Evolutionary conservation across 1,140 invertebrate species (phyloP).

Genomic region (Ylistrum balloti): DNA sequence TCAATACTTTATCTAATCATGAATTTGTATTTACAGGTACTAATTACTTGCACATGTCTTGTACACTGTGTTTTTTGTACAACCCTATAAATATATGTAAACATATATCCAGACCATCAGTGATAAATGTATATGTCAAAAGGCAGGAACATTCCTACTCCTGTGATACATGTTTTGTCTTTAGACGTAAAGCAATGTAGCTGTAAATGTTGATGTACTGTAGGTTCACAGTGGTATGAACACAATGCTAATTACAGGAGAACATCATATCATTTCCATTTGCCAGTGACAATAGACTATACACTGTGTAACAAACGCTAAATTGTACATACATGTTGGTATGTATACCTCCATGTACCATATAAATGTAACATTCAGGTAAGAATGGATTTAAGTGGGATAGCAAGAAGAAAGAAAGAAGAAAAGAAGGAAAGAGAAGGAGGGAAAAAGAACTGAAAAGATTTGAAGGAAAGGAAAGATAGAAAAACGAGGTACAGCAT

Average conservation of each 20-base stretch:
- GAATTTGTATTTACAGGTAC: too few relatives aligned
- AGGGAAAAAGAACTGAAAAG: too few relatives aligned
- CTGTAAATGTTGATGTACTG: neutral
- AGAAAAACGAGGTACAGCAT: too few relatives aligned
- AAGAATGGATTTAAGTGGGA: neutral
- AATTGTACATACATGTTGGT: neutral
- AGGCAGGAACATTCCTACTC: neutral
- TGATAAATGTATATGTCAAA: too few relatives aligned
- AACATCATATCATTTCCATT: neutral
- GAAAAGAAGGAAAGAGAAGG: neutral
- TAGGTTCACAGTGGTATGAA: neutral
- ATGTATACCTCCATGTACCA: neutral
- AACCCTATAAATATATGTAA: too few relatives aligned
- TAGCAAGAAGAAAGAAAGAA: neutral
- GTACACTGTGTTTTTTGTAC: too few relatives aligned
- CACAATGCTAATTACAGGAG: neutral
- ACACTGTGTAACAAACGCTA: neutral
- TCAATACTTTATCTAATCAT: too few relatives aligned
- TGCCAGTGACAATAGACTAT: neutral
- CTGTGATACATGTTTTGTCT: neutral
- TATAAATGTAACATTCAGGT: neutral
- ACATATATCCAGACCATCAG: too few relatives aligned
- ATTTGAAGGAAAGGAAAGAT: too few relatives aligned
- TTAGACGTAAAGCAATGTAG: neutral
- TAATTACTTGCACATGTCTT: too few relatives aligned